These are phyloP conservation scores for Drosophila melanogaster DNA, from an alignment of 1,140 invertebrate genomes.

Conservation along the genomic window Release_6_plus_ISO1_MT NT_033779.5:13779001-13779500, in stretches of 20 bases:
- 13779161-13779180: conserved; percentile 2
- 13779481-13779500: conserved; percentile 53
- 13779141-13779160: conserved; percentile 31
- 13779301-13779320: not conserved
- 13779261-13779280: conserved; percentile 16
- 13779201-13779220: conserved; percentile 76
- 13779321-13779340: conserved; percentile 8
- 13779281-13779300: conserved; percentile 10
- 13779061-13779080: conserved; percentile 69
- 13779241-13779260: conserved; percentile 16
- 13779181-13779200: conserved; percentile 44
- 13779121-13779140: not conserved
- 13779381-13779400: conserved; percentile 9
- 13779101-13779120: conserved; percentile 34
- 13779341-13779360: conserved; percentile 22
- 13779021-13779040: conserved; percentile 71
- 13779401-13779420: conserved; percentile 26
- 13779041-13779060: conserved; percentile 67
- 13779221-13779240: conserved; percentile 61
- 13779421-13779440: conserved; percentile 62
- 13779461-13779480: conserved; percentile 35
- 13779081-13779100: conserved; percentile 81
- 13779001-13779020: conserved; percentile 68
- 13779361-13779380: conserved; percentile 46
- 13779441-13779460: conserved; percentile 72